Conservation (phyloP, 2,797 vertebrate species). For the Notamacropus eugenii region DNA sequence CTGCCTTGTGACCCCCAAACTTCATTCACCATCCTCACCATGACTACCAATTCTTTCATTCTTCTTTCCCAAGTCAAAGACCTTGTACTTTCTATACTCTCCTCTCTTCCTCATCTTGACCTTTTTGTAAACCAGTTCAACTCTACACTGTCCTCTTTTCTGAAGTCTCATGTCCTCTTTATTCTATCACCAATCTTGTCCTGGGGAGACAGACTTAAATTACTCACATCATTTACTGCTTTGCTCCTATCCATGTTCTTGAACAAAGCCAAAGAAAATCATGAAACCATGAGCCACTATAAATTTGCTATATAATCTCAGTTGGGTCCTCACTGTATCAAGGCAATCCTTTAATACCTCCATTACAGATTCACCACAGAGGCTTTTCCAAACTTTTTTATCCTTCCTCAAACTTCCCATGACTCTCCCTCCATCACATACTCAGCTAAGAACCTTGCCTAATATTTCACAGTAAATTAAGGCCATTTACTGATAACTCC, state of each 20-base stretch:
- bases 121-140: background rate
- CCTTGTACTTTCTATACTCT: background rate
- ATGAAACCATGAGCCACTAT: background rate
- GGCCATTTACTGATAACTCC: background rate
- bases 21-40: background rate
- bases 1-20: background rate
- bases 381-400: rapidly evolving
- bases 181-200: background rate
- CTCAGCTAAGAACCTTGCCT: background rate
- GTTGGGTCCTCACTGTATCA: background rate
- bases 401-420: background rate
- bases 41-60: background rate
- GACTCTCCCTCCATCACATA: background rate
- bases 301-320: background rate
- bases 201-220: background rate
- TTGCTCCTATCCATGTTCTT: background rate
- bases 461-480: background rate
- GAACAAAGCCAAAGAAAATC: background rate
- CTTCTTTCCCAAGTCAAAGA: background rate
- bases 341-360: background rate
- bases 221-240: background rate
- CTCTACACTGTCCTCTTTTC: background rate
- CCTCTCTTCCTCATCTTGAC: background rate
- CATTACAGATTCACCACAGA: background rate
- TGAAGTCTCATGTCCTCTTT: background rate